Percentiles rank a stretch among this genome's conserved stretches.
Evolutionary conservation across 2,888 invertebrate genomes (phyloP).

Genomic region (Morpho helenor): DNA sequence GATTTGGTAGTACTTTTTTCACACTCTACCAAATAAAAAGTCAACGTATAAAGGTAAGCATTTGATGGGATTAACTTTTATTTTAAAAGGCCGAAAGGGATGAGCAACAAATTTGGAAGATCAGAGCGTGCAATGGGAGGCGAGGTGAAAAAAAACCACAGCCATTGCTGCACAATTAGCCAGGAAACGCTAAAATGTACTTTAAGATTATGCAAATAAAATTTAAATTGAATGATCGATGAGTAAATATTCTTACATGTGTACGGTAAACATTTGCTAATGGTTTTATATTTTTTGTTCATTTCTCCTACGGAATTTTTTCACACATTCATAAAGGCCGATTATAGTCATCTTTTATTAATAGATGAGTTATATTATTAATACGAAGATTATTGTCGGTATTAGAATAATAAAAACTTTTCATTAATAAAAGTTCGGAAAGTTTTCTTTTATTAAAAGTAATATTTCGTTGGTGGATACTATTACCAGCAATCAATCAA

Average conservation of each 20-base stretch:
- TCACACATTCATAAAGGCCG: not conserved
- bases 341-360: too few relatives aligned
- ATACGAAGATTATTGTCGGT: not conserved
- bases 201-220: not conserved
- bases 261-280: conserved; percentile 8
- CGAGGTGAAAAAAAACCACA: conserved; percentile 8
- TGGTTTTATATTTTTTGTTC: conserved; percentile 4
- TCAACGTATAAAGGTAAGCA: conserved; percentile 8
- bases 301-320: not conserved
- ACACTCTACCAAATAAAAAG: not conserved
- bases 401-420: too few relatives aligned
- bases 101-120: conserved; percentile 10
- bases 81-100: conserved; percentile 8
- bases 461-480: too few relatives aligned
- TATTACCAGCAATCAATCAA: too few relatives aligned
- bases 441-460: too few relatives aligned
- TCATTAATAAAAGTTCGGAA: too few relatives aligned
- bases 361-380: not conserved
- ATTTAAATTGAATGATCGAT: not conserved
- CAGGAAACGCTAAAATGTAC: conserved; percentile 3
- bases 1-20: too few relatives aligned
- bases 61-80: conserved; percentile 16
- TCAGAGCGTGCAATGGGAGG: conserved; percentile 3
- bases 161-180: conserved; percentile 10
- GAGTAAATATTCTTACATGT: conserved; percentile 2